Evolutionary conservation across 1,140 invertebrate genomes (phyloP), one percentile per base, ranked within the genome.

Genomic region (Melitaea cinxia): DNA sequence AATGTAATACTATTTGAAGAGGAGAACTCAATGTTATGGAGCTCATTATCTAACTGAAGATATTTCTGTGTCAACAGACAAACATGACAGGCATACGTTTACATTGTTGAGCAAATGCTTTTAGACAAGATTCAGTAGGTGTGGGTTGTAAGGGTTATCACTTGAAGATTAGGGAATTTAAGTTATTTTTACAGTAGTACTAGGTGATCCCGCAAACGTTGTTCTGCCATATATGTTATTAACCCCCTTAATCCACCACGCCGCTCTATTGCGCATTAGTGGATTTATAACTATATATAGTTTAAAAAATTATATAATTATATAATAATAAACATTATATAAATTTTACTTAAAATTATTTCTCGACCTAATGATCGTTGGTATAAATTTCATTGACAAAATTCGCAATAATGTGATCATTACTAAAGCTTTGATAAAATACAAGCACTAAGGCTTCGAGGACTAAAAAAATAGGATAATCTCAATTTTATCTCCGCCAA

Each of bases 101-200:
- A 58, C 56, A 58, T 58, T 58, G 42, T 58, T 21, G 15, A 19
- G 42, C 42, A 58, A 58, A 58, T 37, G 56, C 42, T 58, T 49
- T 58, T 49, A 58, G 56, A 33, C 42, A 28, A 47, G 56, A 58
- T 58, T 58, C 45, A 58, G 56, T 58, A 42, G 55, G 0, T 39
- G 33, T 55, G 9, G 17, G 6, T 39, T n/a, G 23, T 47, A 23
- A 47, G 9, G 42, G 23, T 19, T 47, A 12, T 47, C 12, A 14
- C 42, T 21, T 23, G 3, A 23, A 9, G 42, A n/a, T 21, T 47
- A 21, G 21, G 17, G 19, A 23, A 23, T 47, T 47, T 12, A 19
- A 1, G 9, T 7, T 21, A 12, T 42, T 42, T 15, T 10, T 2
- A 19, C 1, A 7, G 15, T 42, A 17, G 7, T 10, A 33, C 9